Percentiles rank a stretch among this genome's conserved stretches.
These are phyloP conservation scores for Formica exsecta DNA, from an alignment of 1,140 invertebrate genomes.

Conservation along the genomic window DNA sequence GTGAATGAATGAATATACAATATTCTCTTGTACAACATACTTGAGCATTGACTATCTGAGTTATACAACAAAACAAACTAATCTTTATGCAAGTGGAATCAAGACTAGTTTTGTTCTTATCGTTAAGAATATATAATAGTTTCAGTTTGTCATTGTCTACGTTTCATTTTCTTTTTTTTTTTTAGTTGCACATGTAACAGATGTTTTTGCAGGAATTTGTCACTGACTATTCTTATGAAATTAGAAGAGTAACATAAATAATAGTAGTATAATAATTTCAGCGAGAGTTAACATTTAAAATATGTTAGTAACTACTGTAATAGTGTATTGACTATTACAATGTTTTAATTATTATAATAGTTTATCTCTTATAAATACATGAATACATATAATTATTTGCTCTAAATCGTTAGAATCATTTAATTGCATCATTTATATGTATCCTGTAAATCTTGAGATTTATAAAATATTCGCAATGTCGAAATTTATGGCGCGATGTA, in stretches of 20 bases:
- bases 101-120: constrained; percentile 8
- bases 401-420: not conserved
- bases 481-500: not conserved
- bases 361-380: not conserved
- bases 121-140: not conserved
- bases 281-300: not conserved
- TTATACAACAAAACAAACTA: not conserved
- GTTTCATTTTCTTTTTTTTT: not conserved
- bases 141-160: not conserved
- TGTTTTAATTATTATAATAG: not conserved
- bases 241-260: not conserved
- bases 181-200: not conserved
- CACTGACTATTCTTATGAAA: not conserved
- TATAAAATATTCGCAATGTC: constrained; percentile 40
- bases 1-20: not conserved
- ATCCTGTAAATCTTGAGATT: not conserved
- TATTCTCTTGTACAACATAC: not conserved
- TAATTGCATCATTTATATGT: no score
- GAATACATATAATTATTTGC: not conserved
- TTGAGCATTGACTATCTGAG: not conserved
- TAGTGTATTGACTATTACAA: not conserved
- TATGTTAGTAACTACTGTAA: not conserved
- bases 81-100: not conserved
- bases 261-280: not conserved
- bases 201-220: not conserved